Evolutionary conservation across 2,113 vertebrate species (phyloP).

Genomic region (Platysteira castanea): DNA sequence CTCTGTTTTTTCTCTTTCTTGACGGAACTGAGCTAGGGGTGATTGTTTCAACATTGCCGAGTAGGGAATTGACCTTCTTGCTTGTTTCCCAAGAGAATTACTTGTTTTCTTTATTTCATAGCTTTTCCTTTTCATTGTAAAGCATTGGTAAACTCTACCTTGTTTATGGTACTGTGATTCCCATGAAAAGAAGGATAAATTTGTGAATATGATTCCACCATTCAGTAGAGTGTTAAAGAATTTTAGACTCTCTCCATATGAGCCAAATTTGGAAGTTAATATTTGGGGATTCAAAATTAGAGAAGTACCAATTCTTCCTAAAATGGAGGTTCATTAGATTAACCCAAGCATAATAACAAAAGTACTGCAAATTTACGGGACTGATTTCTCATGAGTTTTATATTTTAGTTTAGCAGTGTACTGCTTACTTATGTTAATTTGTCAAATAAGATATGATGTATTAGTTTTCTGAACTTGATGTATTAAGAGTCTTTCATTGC

Average conservation of each 20-base stretch:
- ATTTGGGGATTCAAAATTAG: background rate
- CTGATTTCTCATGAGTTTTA: background rate
- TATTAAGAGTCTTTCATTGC: background rate
- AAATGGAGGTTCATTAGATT: background rate
- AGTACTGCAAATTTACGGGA: background rate
- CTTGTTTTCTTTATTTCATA: constrained; percentile 30
- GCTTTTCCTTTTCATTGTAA: background rate
- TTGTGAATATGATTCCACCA: background rate
- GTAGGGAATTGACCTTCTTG: constrained; percentile 35
- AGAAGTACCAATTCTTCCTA: background rate
- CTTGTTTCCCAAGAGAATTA: constrained; percentile 28
- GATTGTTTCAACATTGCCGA: constrained; percentile 5
- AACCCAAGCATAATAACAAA: background rate
- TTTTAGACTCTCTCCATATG: background rate
- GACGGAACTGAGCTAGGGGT: background rate
- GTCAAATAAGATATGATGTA: background rate
- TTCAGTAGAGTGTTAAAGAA: background rate
- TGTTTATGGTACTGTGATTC: background rate
- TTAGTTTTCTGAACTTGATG: background rate
- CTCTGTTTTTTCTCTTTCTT: background rate
- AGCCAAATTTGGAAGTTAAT: background rate
- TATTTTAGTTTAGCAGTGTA: background rate
- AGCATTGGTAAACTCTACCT: background rate
- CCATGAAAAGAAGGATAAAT: background rate
- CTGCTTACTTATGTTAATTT: background rate